Conservation (phyloP, 2,888 invertebrate species). For the Andrena bicolor region DNA sequence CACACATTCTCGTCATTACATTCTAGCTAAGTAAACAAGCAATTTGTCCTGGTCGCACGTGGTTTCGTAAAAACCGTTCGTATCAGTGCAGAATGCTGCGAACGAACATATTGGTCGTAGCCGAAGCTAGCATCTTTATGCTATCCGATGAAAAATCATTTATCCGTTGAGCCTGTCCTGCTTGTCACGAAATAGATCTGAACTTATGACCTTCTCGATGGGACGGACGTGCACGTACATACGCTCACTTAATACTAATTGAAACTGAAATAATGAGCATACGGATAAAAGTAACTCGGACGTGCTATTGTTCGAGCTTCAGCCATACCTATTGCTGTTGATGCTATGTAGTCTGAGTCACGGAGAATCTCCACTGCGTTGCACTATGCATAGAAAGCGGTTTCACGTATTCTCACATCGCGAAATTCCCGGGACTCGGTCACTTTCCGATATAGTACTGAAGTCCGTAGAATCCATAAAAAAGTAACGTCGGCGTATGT, state of each 20-base stretch:
- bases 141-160: conserved; percentile 10
- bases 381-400: too few relatives aligned
- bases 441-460: conserved; percentile 45
- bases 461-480: conserved; percentile 41
- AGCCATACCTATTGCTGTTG: background rate
- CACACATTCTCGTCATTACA: background rate
- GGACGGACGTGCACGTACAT: conserved; percentile 41
- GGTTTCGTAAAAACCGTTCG: background rate
- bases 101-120: background rate
- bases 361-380: background rate
- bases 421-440: background rate
- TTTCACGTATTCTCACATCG: background rate
- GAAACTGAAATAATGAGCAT: conserved; percentile 52
- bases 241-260: conserved; percentile 58
- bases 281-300: conserved; percentile 39
- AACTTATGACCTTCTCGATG: conserved; percentile 48
- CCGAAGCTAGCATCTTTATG: background rate
- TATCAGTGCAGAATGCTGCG: background rate
- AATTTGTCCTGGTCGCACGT: conserved; percentile 5
- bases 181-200: conserved; percentile 32
- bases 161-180: conserved; percentile 2
- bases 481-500: conserved; percentile 39
- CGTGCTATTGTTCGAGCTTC: conserved; percentile 29
- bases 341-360: background rate
- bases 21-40: conserved; percentile 15